Conservation (phyloP, 1,140 invertebrate genomes). For the Brachystomella parvula region DNA sequence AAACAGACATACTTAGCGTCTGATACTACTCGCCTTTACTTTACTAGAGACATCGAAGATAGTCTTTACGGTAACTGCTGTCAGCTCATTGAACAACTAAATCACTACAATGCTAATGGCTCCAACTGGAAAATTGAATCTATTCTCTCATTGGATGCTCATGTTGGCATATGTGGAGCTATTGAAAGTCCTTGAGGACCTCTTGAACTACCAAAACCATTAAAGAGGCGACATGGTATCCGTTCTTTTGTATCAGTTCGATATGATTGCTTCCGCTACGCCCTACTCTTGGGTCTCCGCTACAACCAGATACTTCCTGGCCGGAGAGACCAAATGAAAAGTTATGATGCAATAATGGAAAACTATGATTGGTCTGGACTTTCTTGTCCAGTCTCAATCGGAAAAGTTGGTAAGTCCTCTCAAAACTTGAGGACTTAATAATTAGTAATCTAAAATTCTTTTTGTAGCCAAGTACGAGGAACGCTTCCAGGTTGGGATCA, state of each 20-base stretch:
- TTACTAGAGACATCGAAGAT: neutral
- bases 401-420: neutral
- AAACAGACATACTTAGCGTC: neutral
- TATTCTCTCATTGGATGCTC: neutral
- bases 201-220: neutral
- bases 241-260: neutral
- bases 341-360: neutral
- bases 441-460: neutral
- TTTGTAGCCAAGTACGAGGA: neutral
- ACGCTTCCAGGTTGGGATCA: neutral
- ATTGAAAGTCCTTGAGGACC: neutral
- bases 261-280: neutral
- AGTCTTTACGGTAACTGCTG: neutral
- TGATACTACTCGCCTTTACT: neutral
- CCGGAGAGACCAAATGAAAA: neutral
- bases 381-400: neutral
- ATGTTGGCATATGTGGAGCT: neutral
- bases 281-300: neutral
- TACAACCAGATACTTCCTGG: neutral
- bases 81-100: neutral
- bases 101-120: neutral
- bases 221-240: neutral
- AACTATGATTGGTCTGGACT: neutral
- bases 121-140: neutral
- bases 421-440: neutral